Conservation (phyloP, 1,140 invertebrate species). For the Drosophila sulfurigaster region DNA sequence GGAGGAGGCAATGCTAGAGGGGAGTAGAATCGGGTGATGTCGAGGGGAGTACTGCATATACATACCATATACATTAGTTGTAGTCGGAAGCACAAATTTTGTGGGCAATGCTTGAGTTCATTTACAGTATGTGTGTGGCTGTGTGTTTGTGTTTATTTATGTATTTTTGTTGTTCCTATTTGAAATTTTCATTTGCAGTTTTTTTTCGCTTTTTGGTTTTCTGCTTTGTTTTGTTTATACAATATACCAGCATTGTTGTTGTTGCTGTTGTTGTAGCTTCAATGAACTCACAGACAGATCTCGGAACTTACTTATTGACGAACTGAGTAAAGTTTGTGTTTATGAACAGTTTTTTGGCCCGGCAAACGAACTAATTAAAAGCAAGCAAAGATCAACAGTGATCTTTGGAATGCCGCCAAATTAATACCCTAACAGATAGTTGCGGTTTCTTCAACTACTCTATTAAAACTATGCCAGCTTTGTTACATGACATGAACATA, state of each 20-base stretch:
- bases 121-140: slow-evolving; percentile 53
- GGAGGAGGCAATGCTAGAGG: neutral
- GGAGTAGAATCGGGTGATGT: neutral
- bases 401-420: slow-evolving; percentile 5
- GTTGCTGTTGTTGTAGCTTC: slow-evolving; percentile 19
- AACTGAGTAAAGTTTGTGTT: slow-evolving; percentile 72
- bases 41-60: slow-evolving; percentile 18
- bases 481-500: too few relatives aligned
- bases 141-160: slow-evolving; percentile 61
- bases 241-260: slow-evolving; percentile 4
- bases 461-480: too few relatives aligned
- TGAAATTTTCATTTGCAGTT: slow-evolving; percentile 80
- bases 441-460: too few relatives aligned
- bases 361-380: slow-evolving; percentile 74
- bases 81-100: slow-evolving; percentile 46
- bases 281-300: slow-evolving; percentile 53
- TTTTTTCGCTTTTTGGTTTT: slow-evolving; percentile 36
- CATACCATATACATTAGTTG: slow-evolving; percentile 6
- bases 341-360: slow-evolving; percentile 51
- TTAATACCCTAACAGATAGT: slow-evolving; percentile 4
- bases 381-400: slow-evolving; percentile 6
- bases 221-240: slow-evolving; percentile 65
- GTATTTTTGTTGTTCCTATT: slow-evolving; percentile 59
- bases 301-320: slow-evolving; percentile 52
- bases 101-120: slow-evolving; percentile 62